These are phyloP conservation scores for Drosophila tristis DNA, from an alignment of 1,140 invertebrate species.

Conservation along the genomic window DNA sequence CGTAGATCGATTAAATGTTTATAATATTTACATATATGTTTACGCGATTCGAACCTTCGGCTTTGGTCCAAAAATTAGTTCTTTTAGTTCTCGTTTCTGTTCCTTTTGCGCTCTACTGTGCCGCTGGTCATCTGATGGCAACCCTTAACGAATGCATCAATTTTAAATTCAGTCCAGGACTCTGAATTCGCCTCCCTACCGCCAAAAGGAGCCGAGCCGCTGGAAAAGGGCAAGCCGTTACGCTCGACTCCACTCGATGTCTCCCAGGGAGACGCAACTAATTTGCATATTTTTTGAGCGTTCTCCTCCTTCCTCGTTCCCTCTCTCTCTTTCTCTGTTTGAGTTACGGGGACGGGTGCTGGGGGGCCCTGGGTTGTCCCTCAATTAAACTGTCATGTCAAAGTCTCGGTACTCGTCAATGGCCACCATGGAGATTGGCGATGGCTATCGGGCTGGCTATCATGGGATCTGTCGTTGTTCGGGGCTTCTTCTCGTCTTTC, in stretches of 20 bases:
- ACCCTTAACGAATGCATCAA: constrained; percentile 60
- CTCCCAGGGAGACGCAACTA: constrained; percentile 50
- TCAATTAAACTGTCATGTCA: constrained; percentile 81
- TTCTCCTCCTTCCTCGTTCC: not conserved
- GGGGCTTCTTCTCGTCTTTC: not conserved
- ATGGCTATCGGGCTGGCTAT: constrained; percentile 28
- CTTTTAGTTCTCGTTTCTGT: not conserved
- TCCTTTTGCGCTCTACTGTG: not conserved
- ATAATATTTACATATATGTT: too few relatives aligned
- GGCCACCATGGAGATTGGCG: constrained; percentile 30
- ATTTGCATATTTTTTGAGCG: constrained; percentile 68
- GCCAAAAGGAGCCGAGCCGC: constrained; percentile 20
- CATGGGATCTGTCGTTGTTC: not conserved
- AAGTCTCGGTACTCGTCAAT: constrained; percentile 64
- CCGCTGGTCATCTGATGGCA: not conserved
- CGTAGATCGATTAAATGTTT: too few relatives aligned
- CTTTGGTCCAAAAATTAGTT: too few relatives aligned
- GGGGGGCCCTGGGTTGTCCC: constrained; percentile 28
- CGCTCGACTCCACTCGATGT: constrained; percentile 17
- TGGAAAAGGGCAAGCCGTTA: constrained; percentile 32
- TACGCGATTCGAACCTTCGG: too few relatives aligned
- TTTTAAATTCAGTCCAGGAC: constrained; percentile 63
- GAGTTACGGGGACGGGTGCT: not conserved
- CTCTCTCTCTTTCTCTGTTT: constrained; percentile 11
- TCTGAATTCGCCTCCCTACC: not conserved